Conservation (phyloP, 2,888 invertebrate species). For the Yponomeuta plumbellus region DNA sequence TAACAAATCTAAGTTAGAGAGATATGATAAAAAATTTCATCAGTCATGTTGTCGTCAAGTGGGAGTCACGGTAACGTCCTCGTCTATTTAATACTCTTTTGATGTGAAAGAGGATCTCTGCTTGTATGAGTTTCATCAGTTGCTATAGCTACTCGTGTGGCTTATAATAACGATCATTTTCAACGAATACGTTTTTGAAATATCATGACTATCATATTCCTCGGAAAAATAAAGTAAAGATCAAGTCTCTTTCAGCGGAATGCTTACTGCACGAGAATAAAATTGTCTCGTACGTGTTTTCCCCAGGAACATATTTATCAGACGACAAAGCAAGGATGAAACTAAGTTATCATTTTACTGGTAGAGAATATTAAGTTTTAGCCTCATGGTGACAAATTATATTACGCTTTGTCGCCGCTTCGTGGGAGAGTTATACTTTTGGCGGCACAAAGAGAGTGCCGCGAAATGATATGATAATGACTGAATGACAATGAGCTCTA, state of each 20-base stretch:
- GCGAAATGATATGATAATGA: slow-evolving; percentile 21
- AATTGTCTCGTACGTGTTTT: not conserved
- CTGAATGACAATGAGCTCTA: slow-evolving; percentile 32
- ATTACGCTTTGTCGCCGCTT: slow-evolving; percentile 9
- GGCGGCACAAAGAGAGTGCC: not conserved
- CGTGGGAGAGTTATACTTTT: slow-evolving; percentile 4
- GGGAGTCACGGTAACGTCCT: not conserved
- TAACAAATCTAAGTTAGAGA: no score
- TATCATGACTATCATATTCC: not conserved
- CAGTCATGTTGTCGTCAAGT: not conserved
- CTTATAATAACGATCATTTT: not conserved
- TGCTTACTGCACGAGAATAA: not conserved
- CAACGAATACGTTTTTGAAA: not conserved
- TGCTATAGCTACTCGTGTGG: not conserved
- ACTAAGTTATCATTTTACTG: slow-evolving; percentile 14
- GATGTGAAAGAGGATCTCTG: slow-evolving; percentile 1
- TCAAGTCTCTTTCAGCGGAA: not conserved
- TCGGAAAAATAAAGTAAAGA: not conserved
- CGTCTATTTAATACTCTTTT: slow-evolving; percentile 3
- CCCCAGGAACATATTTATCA: not conserved
- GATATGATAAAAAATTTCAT: not conserved
- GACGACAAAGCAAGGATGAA: not conserved
- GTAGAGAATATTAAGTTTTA: slow-evolving; percentile 14
- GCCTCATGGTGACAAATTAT: slow-evolving; percentile 9
- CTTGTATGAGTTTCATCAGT: not conserved